A percentile compares a stretch with the other conserved stretches of the same genome.
Conservation (phyloP, 2,113 vertebrate genomes). For the Scolopax mira region DNA sequence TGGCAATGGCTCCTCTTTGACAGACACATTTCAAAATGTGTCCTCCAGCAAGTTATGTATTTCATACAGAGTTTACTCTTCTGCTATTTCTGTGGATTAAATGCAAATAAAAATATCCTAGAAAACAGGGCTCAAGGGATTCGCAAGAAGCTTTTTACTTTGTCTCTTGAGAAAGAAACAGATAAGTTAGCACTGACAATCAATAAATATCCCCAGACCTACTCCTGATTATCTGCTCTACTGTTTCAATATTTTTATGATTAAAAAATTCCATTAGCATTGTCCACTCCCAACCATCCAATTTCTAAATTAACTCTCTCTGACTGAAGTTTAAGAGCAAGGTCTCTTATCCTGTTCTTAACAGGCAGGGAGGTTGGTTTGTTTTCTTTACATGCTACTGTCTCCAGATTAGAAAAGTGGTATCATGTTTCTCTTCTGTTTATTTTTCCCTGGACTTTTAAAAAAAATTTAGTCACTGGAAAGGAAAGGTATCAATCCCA, state of each 20-base stretch:
- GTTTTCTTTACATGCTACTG: conserved; percentile 2
- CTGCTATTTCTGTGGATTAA: neutral
- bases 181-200: neutral
- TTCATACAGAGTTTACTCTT: neutral
- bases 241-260: neutral
- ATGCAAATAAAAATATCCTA: neutral
- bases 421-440: conserved; percentile 22
- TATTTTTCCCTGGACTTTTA: neutral
- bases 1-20: neutral
- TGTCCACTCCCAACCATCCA: neutral
- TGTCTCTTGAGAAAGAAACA: neutral
- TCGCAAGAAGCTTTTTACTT: neutral
- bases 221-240: neutral
- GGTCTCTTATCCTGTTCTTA: neutral
- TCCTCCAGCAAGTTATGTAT: neutral
- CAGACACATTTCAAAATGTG: neutral
- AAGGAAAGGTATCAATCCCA: conserved; percentile 10
- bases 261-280: neutral
- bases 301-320: neutral
- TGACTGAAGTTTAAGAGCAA: neutral
- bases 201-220: neutral
- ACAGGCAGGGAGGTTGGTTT: neutral
- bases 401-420: neutral
- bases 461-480: neutral
- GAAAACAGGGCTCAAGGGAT: neutral